Evolutionary conservation across 2,797 vertebrate genomes (phyloP).

Genomic region (Lateolabrax maculatus): DNA sequence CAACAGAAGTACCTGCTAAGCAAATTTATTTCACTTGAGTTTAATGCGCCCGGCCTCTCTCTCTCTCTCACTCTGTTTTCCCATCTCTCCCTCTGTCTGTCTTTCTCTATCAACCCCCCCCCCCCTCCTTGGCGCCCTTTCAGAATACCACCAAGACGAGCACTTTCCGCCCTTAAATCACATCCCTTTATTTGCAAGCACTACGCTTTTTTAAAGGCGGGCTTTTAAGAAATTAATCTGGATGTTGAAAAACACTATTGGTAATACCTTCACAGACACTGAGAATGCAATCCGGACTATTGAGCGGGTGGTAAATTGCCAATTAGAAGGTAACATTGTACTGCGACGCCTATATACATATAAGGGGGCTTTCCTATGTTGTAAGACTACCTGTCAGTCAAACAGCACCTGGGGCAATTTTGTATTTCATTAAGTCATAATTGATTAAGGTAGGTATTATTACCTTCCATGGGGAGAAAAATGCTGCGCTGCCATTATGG

Average conservation of each 20-base stretch:
- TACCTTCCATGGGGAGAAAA: slow-evolving; percentile 47
- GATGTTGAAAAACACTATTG: slow-evolving; percentile 64
- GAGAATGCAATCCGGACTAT: slow-evolving; percentile 61
- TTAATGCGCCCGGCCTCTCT: slow-evolving; percentile 59
- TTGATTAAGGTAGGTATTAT: slow-evolving; percentile 78
- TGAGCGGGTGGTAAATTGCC: slow-evolving; percentile 79
- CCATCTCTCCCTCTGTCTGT: not conserved
- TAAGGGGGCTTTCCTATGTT: slow-evolving; percentile 62
- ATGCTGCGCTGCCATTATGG: slow-evolving; percentile 52
- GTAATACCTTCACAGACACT: slow-evolving; percentile 61
- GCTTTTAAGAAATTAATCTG: slow-evolving; percentile 80
- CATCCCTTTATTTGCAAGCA: slow-evolving; percentile 73
- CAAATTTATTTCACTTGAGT: slow-evolving; percentile 74
- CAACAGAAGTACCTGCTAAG: slow-evolving; percentile 75
- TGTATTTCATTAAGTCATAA: slow-evolving; percentile 82
- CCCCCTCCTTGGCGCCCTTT: slow-evolving; percentile 51
- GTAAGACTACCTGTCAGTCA: slow-evolving; percentile 76
- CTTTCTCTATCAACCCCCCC: slow-evolving; percentile 1
- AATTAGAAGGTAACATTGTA: slow-evolving; percentile 78
- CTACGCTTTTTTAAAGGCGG: slow-evolving; percentile 59
- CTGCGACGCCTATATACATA: slow-evolving; percentile 61
- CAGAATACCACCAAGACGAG: slow-evolving; percentile 68
- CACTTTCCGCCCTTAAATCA: slow-evolving; percentile 69
- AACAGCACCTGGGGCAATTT: slow-evolving; percentile 74
- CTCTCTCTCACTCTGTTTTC: slow-evolving; percentile 9